A percentile compares a stretch with the other conserved stretches of the same genome.
phyloP scores from a whole-genome alignment of 2,888 invertebrate genomes.

The Notodonta dromedarius region DNA sequence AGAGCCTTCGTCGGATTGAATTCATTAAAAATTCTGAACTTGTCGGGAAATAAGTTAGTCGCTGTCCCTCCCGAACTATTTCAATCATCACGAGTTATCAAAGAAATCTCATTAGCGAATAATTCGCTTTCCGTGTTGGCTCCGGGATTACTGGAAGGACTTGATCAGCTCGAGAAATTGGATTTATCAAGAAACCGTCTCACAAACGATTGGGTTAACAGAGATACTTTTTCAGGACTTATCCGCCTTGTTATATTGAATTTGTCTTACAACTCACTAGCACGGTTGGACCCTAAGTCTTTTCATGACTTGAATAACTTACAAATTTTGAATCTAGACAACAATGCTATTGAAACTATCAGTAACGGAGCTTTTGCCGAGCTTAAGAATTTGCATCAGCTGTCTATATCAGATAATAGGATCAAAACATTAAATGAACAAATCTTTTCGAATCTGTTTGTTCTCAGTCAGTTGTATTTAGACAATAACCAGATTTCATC shows the following conservation, averaged over 20 bases:
- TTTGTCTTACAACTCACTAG: slow-evolving; percentile 88
- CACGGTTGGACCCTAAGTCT: slow-evolving; percentile 87
- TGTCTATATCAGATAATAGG: slow-evolving; percentile 89
- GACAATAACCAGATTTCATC: slow-evolving; percentile 88
- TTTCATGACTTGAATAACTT: slow-evolving; percentile 90
- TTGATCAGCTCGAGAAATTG: slow-evolving; percentile 89
- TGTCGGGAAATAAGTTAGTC: slow-evolving; percentile 91
- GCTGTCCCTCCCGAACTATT: slow-evolving; percentile 92
- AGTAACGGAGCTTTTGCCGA: slow-evolving; percentile 90
- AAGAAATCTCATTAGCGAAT: slow-evolving; percentile 89
- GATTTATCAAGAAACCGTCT: slow-evolving; percentile 90
- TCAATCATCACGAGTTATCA: slow-evolving; percentile 87
- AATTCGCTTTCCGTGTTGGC: slow-evolving; percentile 91
- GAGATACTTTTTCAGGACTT: slow-evolving; percentile 90
- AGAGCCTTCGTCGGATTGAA: slow-evolving; percentile 89
- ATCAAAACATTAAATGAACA: slow-evolving; percentile 87
- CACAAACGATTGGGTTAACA: slow-evolving; percentile 89
- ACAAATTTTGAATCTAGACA: slow-evolving; percentile 89
- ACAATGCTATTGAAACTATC: slow-evolving; percentile 88
- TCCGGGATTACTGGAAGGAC: slow-evolving; percentile 89
- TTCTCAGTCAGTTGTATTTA: slow-evolving; percentile 88
- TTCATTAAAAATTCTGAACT: slow-evolving; percentile 88
- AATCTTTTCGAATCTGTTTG: slow-evolving; percentile 89
- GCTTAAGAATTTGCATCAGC: slow-evolving; percentile 89
- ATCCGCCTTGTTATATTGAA: slow-evolving; percentile 89